These are phyloP conservation scores for Lerema accius DNA, from an alignment of 1,140 invertebrate species.

Conservation along the genomic window DNA sequence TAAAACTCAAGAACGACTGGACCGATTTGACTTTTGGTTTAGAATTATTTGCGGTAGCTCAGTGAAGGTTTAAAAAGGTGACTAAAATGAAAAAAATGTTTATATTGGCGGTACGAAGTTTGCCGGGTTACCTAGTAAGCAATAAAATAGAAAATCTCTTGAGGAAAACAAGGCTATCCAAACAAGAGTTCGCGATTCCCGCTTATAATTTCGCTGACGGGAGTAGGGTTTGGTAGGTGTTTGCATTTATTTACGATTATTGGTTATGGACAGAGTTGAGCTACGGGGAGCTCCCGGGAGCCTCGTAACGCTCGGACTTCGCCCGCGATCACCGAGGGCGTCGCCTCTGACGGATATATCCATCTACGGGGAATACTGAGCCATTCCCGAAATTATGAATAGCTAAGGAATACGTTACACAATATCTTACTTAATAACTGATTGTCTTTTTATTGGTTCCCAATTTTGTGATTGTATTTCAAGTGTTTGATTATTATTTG, in stretches of 20 bases:
- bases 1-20: too few relatives aligned
- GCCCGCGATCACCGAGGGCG: conserved; percentile 51
- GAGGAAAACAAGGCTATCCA: conserved; percentile 33
- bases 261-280: conserved; percentile 78
- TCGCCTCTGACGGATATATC: conserved; percentile 73
- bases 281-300: conserved; percentile 69
- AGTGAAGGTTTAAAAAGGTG: too few relatives aligned
- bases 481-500: too few relatives aligned
- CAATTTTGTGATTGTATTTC: too few relatives aligned
- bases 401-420: conserved; percentile 34
- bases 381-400: conserved; percentile 67
- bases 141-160: conserved; percentile 27
- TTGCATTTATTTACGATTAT: conserved; percentile 78
- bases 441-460: too few relatives aligned
- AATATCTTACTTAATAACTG: not conserved
- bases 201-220: conserved; percentile 54
- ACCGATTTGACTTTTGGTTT: too few relatives aligned
- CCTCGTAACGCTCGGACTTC: conserved; percentile 75
- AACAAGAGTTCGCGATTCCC: conserved; percentile 32
- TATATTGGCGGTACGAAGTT: too few relatives aligned
- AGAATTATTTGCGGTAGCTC: too few relatives aligned
- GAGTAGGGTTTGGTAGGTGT: conserved; percentile 30
- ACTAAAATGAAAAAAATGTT: too few relatives aligned
- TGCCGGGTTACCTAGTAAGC: too few relatives aligned
- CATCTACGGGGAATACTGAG: conserved; percentile 64